Conservation (phyloP, 2,888 invertebrate species). For the Cheilosia grossa region DNA sequence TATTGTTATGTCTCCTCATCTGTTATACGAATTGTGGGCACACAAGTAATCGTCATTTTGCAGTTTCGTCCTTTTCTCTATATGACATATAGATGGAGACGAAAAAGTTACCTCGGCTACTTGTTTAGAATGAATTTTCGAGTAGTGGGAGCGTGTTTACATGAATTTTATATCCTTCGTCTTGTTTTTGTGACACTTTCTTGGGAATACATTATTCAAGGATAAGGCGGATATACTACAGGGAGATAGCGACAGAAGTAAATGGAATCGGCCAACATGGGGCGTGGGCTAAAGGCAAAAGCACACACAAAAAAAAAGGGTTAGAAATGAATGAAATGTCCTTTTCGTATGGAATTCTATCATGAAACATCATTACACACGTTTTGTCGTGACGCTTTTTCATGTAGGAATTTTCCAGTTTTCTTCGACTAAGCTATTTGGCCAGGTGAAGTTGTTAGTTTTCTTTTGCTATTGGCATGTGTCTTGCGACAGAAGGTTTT, state of each 20-base stretch:
- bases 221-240: slow-evolving; percentile 24
- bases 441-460: slow-evolving; percentile 46
- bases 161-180: slow-evolving; percentile 71
- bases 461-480: not conserved
- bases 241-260: slow-evolving; percentile 18
- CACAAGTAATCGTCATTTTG: slow-evolving; percentile 66
- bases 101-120: slow-evolving; percentile 33
- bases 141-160: slow-evolving; percentile 65
- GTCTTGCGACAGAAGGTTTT: slow-evolving; percentile 29
- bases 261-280: slow-evolving; percentile 51
- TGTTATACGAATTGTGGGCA: slow-evolving; percentile 54
- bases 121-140: slow-evolving; percentile 39
- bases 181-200: slow-evolving; percentile 49
- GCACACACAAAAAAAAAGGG: slow-evolving; percentile 17
- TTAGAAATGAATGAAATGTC: slow-evolving; percentile 64
- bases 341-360: slow-evolving; percentile 60
- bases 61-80: slow-evolving; percentile 54
- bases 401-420: slow-evolving; percentile 69
- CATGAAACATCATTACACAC: slow-evolving; percentile 68
- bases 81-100: not conserved
- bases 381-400: slow-evolving; percentile 68
- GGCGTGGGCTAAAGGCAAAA: not conserved
- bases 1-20: slow-evolving; percentile 10
- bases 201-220: slow-evolving; percentile 66
- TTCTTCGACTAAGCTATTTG: slow-evolving; percentile 31